Base-by-base conservation (phyloP, 2,113 vertebrate species). In the Amazona vittata region DNA sequence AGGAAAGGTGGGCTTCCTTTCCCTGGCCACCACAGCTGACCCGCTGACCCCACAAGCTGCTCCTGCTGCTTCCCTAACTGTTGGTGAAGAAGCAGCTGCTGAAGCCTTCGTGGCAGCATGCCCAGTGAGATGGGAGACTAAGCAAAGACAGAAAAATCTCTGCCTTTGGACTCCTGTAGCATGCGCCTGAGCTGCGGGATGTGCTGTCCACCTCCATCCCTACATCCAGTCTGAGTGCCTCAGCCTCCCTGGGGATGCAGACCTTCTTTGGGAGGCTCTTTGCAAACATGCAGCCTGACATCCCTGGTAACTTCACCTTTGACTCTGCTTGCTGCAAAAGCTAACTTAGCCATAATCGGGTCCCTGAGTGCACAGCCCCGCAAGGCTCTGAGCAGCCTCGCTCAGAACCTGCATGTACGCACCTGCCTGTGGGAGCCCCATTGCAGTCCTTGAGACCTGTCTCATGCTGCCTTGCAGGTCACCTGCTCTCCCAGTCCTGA, bases 21-120 rank as follows among this genome's bases (percentile, higher is more conserved):
- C 37, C 39, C 15, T 26, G 17, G 68, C 44, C 15, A 52, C 74
- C 78, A 82, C 57, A 35, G 65, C 67, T 6, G 9, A 37, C 35
- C 16, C 28, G 15, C 0, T 5, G 10, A 12, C 29, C 39, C 13
- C 35, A 11, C 0, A 0, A 49, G 26, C 52, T 79, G 25, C 12
- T 35, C 43, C 35, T 46, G 44, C 39, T 4, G 0, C 62, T 60
- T 55, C 33, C 49, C 8, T 3, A 35, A 69, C 59, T 77, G 31
- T 82, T 91, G 62, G 62, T 0, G 4, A 59, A 73, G 47, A 63
- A 21, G 41, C 35, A 68, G 47, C 24, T 57, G 28, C 73, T 74
- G 60, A 28, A 57, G 33, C 53, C 67, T 86, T 53, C 0, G 0
- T 28, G 18, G 37, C 41, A 65, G 35, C 15, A 6, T 35, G 57